A percentile compares a stretch with the other conserved stretches of the same genome.
These are phyloP conservation scores for Nothocercus julius DNA, from an alignment of 2,113 vertebrate species.

Conservation along the genomic window DNA sequence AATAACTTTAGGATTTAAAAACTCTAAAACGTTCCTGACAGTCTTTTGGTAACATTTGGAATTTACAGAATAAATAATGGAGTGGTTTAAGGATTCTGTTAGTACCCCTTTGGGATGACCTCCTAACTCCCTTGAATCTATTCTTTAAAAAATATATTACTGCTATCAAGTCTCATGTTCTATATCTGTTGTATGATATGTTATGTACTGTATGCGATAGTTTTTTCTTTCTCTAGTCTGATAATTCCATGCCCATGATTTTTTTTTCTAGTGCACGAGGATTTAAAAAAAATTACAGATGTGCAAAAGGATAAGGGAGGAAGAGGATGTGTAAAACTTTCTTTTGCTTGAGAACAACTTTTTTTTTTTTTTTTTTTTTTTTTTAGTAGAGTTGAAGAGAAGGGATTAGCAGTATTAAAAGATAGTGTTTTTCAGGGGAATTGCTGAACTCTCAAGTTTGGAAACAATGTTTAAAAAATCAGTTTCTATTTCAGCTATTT, in stretches of 20 bases:
- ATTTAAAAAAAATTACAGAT: neutral
- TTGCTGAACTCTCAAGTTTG: neutral
- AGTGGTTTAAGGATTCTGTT: neutral
- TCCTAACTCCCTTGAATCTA: constrained; percentile 6
- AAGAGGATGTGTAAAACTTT: neutral
- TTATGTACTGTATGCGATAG: neutral
- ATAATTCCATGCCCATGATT: neutral
- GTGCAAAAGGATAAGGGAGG: neutral
- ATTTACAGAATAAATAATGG: neutral
- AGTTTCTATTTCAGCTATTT: neutral
- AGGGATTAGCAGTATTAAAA: neutral
- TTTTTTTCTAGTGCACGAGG: neutral
- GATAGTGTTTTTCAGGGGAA: neutral
- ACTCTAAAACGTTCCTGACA: constrained; percentile 30
- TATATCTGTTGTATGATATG: neutral
- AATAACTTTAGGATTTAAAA: constrained; percentile 35
- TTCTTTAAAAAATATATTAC: neutral
- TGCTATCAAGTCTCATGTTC: neutral
- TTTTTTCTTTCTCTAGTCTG: neutral
- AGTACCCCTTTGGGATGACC: neutral
- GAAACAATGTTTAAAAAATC: neutral
- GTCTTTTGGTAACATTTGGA: constrained; percentile 6
- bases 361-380: neutral
- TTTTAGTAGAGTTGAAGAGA: neutral
- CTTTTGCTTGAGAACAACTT: neutral